phyloP scores from a whole-genome alignment of 2,888 invertebrate genomes.

The Dendrolimus pini region DNA sequence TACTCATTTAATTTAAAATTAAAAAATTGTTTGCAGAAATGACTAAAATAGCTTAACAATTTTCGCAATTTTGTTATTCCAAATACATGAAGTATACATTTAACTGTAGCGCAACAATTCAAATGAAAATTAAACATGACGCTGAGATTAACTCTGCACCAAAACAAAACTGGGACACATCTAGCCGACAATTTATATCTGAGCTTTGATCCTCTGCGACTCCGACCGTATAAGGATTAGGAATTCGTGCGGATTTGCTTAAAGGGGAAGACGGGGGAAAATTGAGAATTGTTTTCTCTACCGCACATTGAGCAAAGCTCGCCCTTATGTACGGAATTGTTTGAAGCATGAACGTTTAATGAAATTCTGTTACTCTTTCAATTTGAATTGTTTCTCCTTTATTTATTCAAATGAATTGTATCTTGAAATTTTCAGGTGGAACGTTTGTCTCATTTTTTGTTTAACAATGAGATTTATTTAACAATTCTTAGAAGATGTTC shows the following conservation, averaged over 20 bases:
- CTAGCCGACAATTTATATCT: constrained; percentile 34
- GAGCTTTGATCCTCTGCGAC: constrained; percentile 41
- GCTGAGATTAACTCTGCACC: background rate
- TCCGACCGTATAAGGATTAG: constrained; percentile 59
- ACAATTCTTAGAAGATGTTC: background rate
- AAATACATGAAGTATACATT: no score
- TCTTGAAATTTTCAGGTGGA: constrained; percentile 6
- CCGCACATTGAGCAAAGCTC: constrained; percentile 47
- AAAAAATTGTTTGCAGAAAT: no score
- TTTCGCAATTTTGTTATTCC: no score
- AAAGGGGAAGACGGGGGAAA: constrained; percentile 54
- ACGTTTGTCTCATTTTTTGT: background rate
- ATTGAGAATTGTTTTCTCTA: constrained; percentile 63
- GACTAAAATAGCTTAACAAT: no score
- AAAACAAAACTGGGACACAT: constrained; percentile 19
- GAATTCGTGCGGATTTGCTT: constrained; percentile 64
- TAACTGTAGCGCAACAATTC: background rate
- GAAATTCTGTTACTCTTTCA: constrained; percentile 33
- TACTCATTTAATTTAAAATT: no score
- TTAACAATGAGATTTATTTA: background rate
- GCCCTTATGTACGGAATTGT: constrained; percentile 40
- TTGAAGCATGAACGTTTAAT: constrained; percentile 32
- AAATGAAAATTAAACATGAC: background rate
- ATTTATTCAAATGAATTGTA: constrained; percentile 14
- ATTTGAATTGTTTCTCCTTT: constrained; percentile 19